These are phyloP conservation scores for Pseudorhiza aurosa DNA, from an alignment of 30 jellyfish, hydroid and myxozoan species.

Conservation along the genomic window DNA sequence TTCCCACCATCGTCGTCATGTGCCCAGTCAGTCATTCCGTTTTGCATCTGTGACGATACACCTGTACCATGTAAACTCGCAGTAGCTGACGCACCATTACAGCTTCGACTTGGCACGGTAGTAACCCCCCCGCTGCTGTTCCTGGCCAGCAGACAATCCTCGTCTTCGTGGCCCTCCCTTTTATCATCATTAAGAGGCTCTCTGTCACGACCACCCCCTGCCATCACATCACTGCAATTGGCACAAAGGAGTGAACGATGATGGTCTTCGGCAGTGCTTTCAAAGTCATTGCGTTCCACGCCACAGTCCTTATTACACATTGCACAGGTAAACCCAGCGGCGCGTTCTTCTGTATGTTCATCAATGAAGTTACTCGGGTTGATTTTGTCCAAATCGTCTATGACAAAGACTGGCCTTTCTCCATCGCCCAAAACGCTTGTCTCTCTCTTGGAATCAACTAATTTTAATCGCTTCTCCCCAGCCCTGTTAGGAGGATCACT, in stretches of 20 bases:
- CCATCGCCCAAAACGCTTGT: not conserved
- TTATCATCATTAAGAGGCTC: not conserved
- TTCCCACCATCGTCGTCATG: too few relatives aligned
- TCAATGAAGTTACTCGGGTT: not conserved
- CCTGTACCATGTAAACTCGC: too few relatives aligned
- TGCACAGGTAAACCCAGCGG: not conserved
- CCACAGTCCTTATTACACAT: not conserved
- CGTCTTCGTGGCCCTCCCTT: too few relatives aligned
- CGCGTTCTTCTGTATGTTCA: not conserved
- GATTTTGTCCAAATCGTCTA: not conserved
- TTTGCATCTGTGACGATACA: too few relatives aligned
- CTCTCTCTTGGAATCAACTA: not conserved
- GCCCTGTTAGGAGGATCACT: too few relatives aligned
- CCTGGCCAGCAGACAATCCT: too few relatives aligned
- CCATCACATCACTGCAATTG: not conserved
- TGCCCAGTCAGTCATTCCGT: too few relatives aligned
- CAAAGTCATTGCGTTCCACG: not conserved
- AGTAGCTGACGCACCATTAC: too few relatives aligned
- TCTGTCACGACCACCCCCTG: not conserved
- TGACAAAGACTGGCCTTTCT: not conserved
- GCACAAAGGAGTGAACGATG: not conserved
- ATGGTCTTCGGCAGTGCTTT: not conserved
- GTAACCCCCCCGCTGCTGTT: too few relatives aligned
- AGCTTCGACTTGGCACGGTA: too few relatives aligned
- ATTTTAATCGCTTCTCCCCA: too few relatives aligned